Evolutionary conservation across 2,113 vertebrate species (phyloP).

Genomic region (Alexandromys fortis): DNA sequence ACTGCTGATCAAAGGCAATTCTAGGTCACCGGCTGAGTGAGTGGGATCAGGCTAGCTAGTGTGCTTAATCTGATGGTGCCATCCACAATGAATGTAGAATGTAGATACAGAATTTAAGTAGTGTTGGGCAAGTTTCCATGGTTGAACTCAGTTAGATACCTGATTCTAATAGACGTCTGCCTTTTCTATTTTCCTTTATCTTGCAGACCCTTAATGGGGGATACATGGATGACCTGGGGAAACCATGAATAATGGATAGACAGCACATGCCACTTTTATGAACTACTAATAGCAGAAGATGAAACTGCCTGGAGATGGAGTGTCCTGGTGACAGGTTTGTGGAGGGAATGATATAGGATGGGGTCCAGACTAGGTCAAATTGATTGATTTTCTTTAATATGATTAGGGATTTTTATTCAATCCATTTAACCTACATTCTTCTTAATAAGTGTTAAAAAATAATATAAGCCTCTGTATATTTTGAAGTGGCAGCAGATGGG

Average conservation of each 20-base stretch:
- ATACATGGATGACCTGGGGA: too few relatives aligned
- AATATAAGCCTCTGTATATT: not conserved
- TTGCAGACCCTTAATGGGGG: not conserved
- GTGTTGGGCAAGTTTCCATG: not conserved
- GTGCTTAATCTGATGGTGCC: conserved; percentile 35
- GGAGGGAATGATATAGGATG: too few relatives aligned
- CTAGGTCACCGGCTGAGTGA: conserved; percentile 80
- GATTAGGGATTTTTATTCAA: not conserved
- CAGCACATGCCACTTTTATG: rapidly evolving
- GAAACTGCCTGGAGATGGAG: not conserved
- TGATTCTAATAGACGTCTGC: not conserved
- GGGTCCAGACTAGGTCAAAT: not conserved
- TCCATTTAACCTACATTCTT: not conserved
- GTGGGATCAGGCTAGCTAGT: conserved; percentile 43
- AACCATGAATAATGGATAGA: too few relatives aligned
- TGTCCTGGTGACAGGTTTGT: not conserved
- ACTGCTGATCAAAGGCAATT: conserved; percentile 84
- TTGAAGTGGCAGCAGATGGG: not conserved
- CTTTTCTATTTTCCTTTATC: not conserved
- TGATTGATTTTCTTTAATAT: not conserved
- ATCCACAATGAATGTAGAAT: not conserved
- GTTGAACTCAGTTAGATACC: not conserved
- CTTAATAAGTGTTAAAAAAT: not conserved
- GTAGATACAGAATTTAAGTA: not conserved
- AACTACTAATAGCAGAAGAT: not conserved